Evolutionary conservation across 2,797 vertebrate genomes (phyloP), one percentile per base, ranked within the genome.

Genomic region (Dendrocincla tyrannina): DNA sequence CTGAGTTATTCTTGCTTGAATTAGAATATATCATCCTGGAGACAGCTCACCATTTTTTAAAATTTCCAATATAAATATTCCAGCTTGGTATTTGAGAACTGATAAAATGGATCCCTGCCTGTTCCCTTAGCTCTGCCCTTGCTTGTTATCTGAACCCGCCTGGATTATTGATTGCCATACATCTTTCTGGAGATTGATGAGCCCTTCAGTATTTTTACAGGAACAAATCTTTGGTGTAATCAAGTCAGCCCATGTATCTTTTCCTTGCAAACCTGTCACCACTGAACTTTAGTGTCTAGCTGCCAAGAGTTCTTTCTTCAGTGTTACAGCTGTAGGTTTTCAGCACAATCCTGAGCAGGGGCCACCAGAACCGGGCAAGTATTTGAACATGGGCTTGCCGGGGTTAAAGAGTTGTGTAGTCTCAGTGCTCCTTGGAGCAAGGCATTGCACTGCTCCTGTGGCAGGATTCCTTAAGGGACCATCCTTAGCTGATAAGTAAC

Each of bases 171-270:
- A 81, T 93, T 63, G 53, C 58, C 17, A 6, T 30, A 24, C 47
- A 79, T 85, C 73, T 90, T 58, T 41, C 49, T 76, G 42, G 37
- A 85, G 88, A 88, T 44, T 33, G 76, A 91, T 74, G 90, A 88
- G 88, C 64, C 68, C 87, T 87, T 87, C 88, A 59, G 37, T 62
- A 35, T 83, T 87, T 76, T 72, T 47, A 39, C 64, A 67, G 88
- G 88, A 64, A n/a, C 79, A 67, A 52, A 89, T 80, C 76, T 88
- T 80, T 52, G 87, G 68, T 92, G 85, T 76, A 47, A 70, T 88
- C 37, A 20, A 80, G 32, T 83, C 72, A 89, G 30, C 73, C 47
- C 56, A 4, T 25, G 46, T 69, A 85, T 42, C 89, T 91, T 6
- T 73, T 58, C 82, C 83, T 83, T 83, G 76, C 66, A 72, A 89